These are phyloP conservation scores for Phlogophora meticulosa DNA, from an alignment of 2,888 invertebrate genomes.

Conservation along the genomic window DNA sequence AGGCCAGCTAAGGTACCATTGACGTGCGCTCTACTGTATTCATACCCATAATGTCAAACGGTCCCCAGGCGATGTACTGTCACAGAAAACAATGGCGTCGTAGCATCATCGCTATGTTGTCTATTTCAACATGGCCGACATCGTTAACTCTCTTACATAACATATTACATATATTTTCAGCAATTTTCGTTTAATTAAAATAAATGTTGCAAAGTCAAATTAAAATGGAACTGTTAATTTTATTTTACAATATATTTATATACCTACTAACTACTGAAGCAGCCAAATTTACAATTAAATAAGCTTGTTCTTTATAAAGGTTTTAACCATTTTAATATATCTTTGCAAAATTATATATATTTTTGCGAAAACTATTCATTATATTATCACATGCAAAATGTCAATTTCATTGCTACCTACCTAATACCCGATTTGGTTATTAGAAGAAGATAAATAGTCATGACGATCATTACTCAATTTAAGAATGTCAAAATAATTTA, in stretches of 20 bases:
- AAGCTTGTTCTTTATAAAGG: conserved; percentile 5
- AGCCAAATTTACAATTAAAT: conserved; percentile 2
- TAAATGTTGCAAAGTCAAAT: conserved; percentile 26
- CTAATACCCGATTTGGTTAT: conserved; percentile 59
- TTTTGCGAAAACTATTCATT: conserved; percentile 41
- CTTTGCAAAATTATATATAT: conserved; percentile 38
- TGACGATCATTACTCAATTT: conserved; percentile 40
- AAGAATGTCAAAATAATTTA: conserved; percentile 15
- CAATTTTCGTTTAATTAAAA: conserved; percentile 32
- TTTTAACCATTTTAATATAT: conserved; percentile 33
- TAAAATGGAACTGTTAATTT: conserved; percentile 1
- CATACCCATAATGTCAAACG: conserved; percentile 12
- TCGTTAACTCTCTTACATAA: conserved; percentile 23
- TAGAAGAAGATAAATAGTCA: conserved; percentile 59
- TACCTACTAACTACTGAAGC: conserved; percentile 16
- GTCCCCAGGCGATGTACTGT: conserved; percentile 36
- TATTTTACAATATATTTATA: not conserved
- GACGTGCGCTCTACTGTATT: not conserved
- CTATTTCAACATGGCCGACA: conserved; percentile 14
- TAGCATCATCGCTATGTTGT: conserved; percentile 14
- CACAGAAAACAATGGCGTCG: conserved; percentile 32
- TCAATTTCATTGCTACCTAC: conserved; percentile 54
- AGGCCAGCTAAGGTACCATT: too few relatives aligned
- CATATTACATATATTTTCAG: conserved; percentile 24
- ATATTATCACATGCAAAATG: conserved; percentile 60